phyloP scores from a whole-genome alignment of 2,888 invertebrate genomes.

The Steromphala cineraria region DNA sequence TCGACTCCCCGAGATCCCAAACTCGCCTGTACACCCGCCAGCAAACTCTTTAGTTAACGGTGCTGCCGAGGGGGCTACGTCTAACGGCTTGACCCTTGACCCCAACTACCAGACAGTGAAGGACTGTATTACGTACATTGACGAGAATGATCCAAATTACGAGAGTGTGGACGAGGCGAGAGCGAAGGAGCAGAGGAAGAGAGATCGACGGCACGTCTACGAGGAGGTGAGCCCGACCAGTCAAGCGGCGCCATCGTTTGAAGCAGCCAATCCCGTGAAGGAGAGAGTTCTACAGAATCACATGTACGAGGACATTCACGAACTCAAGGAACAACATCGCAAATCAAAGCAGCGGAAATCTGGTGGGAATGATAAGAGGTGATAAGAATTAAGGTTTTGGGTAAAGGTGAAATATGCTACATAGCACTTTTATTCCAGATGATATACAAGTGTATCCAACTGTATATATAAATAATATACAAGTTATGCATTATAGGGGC shows the following conservation, averaged over 20 bases:
- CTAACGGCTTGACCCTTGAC: constrained; percentile 42
- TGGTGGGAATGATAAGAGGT: constrained; percentile 28
- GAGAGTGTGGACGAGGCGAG: constrained; percentile 67
- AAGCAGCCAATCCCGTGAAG: constrained; percentile 42
- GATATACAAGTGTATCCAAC: too few relatives aligned
- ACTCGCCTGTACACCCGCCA: not conserved
- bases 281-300: constrained; percentile 58
- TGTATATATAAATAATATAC: too few relatives aligned
- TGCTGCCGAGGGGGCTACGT: not conserved
- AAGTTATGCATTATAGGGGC: too few relatives aligned
- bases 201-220: constrained; percentile 52
- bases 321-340: constrained; percentile 45
- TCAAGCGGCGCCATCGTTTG: constrained; percentile 32
- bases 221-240: constrained; percentile 55
- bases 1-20: constrained; percentile 17
- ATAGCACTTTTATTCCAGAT: too few relatives aligned
- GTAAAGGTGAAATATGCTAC: too few relatives aligned
- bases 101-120: constrained; percentile 57
- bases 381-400: not conserved
- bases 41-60: not conserved
- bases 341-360: constrained; percentile 30
- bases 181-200: constrained; percentile 41
- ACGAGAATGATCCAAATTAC: constrained; percentile 66
- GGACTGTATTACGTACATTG: constrained; percentile 42
- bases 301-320: constrained; percentile 64